These are phyloP conservation scores for Oikopleura vanhoeffeni DNA, from an alignment of 23 tunicate species.

Conservation along the genomic window DNA sequence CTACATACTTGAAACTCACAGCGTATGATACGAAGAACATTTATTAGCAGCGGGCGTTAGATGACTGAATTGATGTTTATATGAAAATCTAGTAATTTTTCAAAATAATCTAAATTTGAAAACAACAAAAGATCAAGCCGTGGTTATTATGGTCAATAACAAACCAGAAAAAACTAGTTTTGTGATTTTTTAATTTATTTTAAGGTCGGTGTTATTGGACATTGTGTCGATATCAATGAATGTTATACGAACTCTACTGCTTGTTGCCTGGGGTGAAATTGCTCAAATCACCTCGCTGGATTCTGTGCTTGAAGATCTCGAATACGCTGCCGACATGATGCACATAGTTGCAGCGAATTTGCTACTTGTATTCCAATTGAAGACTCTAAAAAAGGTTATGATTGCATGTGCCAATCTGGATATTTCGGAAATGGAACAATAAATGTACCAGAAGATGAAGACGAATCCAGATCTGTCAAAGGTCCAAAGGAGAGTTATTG, in stretches of 20 bases:
- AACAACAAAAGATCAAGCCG: too few species aligned
- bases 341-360: background rate
- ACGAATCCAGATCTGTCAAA: background rate
- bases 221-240: background rate
- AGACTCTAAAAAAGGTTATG: background rate
- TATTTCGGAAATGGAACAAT: background rate
- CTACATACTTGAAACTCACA: too few species aligned
- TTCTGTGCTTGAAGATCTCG: slow-evolving; percentile 3
- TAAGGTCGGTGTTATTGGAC: background rate
- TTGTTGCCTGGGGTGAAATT: background rate
- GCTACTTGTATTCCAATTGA: background rate
- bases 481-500: too few species aligned
- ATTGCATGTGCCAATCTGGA: background rate
- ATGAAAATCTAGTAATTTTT: too few species aligned
- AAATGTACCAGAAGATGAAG: background rate
- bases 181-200: too few species aligned
- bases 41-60: too few species aligned
- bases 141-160: too few species aligned
- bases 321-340: background rate
- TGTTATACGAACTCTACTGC: background rate
- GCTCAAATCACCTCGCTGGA: background rate
- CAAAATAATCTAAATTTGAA: too few species aligned
- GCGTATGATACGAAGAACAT: too few species aligned
- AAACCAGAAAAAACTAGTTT: too few species aligned
- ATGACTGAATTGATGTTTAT: too few species aligned